These are phyloP conservation scores for Iphiclides podalirius DNA, from an alignment of 2,888 invertebrate species.

Conservation along the genomic window DNA sequence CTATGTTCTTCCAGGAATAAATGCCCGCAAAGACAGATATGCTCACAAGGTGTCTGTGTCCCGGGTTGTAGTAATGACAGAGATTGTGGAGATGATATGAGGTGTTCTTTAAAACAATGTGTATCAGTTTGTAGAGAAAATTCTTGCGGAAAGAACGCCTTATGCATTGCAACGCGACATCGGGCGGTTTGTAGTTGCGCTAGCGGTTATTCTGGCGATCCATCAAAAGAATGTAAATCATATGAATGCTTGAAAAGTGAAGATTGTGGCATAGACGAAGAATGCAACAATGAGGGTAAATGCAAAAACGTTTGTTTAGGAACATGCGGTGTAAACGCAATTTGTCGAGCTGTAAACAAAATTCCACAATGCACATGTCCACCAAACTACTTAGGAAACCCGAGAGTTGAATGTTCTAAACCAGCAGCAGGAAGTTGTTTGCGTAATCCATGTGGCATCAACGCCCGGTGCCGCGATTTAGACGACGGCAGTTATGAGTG, in stretches of 20 bases:
- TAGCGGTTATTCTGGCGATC: conserved; percentile 91
- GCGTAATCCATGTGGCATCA: conserved; percentile 91
- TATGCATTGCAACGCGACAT: conserved; percentile 89
- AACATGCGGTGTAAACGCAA: conserved; percentile 91
- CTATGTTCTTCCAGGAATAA: conserved; percentile 84
- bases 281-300: conserved; percentile 83
- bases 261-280: conserved; percentile 89
- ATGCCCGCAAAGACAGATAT: conserved; percentile 89
- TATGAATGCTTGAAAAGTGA: conserved; percentile 88
- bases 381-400: conserved; percentile 89
- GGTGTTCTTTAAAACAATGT: conserved; percentile 85
- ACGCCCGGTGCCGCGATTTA: conserved; percentile 89
- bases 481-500: conserved; percentile 89
- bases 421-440: conserved; percentile 86
- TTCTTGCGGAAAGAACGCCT: conserved; percentile 89
- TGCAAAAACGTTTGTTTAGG: conserved; percentile 92
- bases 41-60: conserved; percentile 85
- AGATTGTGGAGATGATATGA: conserved; percentile 88
- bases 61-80: conserved; percentile 89
- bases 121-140: conserved; percentile 84
- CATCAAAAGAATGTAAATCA: conserved; percentile 85
- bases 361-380: conserved; percentile 92
- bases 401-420: conserved; percentile 86
- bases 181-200: conserved; percentile 92
- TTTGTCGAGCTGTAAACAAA: conserved; percentile 89